Evolutionary conservation across 1,140 invertebrate species (phyloP), one percentile per base, ranked within the genome.

Genomic region (Drosophila chauvacae): DNA sequence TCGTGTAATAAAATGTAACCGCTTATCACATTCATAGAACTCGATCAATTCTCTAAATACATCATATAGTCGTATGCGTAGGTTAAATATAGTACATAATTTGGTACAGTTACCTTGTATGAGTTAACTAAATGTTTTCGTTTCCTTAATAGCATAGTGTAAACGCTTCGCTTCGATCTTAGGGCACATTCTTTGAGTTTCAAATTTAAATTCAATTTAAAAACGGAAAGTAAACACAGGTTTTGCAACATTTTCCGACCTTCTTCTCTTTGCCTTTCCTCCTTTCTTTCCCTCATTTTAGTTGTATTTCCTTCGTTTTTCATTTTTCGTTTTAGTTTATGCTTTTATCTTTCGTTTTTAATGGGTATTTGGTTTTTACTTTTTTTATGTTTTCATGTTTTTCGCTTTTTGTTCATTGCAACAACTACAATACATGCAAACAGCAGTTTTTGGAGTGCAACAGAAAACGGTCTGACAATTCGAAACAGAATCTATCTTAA

Each of bases 1-100:
- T 39, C 37, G 55, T 85, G 71, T 74, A 80, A 84, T 78, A 48
- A 71, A 85, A 84, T 69, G 62, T 80, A 80, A 65, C 42, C 59
- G 57, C 62, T 86, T 85, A 86, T 86, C 83, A 87, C 83, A 87
- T 87, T 80, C 74, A 73, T 62, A 80, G 75, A 75, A 76, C 74
- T 77, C 65, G 73, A 83, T 80, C 61, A 70, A 57, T 77, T 77
- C 53, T 72, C 69, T 71, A 72, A 72, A 72, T 72, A 72, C 66
- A 72, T 55, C 51, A 55, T 47, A 47, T 30, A 72, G 69, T 59
- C 65, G 44, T 72, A 58, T 66, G 44, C 69, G 33, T 71, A 50
- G 65, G 65, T 50, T 61, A 69, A 57, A 69, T 77, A 78, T 77
- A 77, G 72, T 72, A 70, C 69, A 72, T 76, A 60, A 60, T 69